Base-by-base conservation (phyloP, 2,888 invertebrate genomes). In the Chrysotoxum bicinctum region DNA sequence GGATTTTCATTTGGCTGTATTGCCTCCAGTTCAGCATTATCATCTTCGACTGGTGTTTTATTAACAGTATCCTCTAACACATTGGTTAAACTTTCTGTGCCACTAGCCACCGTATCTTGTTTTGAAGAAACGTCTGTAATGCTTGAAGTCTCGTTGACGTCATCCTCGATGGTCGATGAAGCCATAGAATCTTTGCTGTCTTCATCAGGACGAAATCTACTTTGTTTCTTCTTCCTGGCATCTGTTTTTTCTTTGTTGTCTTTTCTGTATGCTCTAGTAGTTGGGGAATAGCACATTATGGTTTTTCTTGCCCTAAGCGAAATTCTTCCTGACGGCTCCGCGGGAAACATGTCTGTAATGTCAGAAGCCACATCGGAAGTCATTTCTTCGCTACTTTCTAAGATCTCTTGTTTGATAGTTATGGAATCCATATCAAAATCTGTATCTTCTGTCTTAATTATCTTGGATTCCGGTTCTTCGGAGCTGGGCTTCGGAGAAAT, bases 161-260 rank as follows among this genome's bases (percentile, higher is more conserved):
- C 78, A 14, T 91, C 91, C 48, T 91, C 91, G 79, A 90, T 89
- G 6, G 88, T 89, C 1, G 88, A 88, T n/a, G 91, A 91, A 10
- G 90, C 88, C 84, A 90, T 85, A 21, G 91, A 91, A 50, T 91
- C 91, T 85, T 91, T 91, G 45, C 91, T 90, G 68, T 91, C 91
- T 75, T 91, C 91, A 37, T 91, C 91, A 45, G 76, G 79, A 85
- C 87, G 87, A 58, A 79, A 54, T 60, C 74, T 35, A 16, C 35
- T 72, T 40, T 40, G 66, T 72, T 66, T 58, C 70, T 82, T 56
- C 32, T 88, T 83, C 23, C 77, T 87, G 8, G 30, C 16, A 7
- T 88, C 87, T 12, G 87, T 14, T 7, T 88, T 87, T 21, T 83
- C 85, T 52, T 80, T 87, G 23, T 88, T 87, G 23, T 88, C 88